Conservation (phyloP, 2,797 vertebrate species). For the Gallinago solitaria region DNA sequence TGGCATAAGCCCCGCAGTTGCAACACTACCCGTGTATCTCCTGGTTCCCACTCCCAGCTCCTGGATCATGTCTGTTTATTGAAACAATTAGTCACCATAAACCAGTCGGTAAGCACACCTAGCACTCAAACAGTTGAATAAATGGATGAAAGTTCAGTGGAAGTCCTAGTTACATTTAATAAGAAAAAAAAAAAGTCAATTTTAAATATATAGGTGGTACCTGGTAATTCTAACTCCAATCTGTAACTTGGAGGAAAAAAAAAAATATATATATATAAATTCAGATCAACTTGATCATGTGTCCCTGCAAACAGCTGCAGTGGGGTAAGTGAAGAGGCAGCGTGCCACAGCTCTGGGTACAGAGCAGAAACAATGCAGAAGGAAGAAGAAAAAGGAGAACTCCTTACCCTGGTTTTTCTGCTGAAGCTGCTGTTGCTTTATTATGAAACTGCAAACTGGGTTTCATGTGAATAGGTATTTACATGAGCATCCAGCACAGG, state of each 20-base stretch:
- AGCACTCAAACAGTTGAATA: neutral
- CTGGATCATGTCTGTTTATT: neutral
- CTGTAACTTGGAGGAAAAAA: neutral
- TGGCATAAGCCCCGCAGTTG: neutral
- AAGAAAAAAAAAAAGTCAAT: neutral
- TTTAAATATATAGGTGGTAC: neutral
- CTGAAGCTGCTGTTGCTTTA: neutral
- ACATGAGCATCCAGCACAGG: neutral
- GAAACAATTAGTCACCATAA: neutral
- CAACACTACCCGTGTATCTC: neutral
- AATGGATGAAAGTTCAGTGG: neutral
- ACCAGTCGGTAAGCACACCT: neutral
- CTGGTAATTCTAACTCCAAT: neutral
- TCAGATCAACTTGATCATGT: neutral
- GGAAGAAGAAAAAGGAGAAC: slow-evolving; percentile 35
- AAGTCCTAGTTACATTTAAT: neutral
- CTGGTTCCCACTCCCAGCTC: neutral
- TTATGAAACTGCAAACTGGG: neutral
- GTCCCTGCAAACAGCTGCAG: neutral
- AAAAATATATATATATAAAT: neutral
- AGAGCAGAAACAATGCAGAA: neutral
- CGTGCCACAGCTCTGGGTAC: neutral
- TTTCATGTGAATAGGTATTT: neutral
- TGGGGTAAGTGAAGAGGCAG: neutral
- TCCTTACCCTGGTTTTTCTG: neutral